Conservation (phyloP, 2,113 vertebrate genomes). For the Hydrolagus affinis region DNA sequence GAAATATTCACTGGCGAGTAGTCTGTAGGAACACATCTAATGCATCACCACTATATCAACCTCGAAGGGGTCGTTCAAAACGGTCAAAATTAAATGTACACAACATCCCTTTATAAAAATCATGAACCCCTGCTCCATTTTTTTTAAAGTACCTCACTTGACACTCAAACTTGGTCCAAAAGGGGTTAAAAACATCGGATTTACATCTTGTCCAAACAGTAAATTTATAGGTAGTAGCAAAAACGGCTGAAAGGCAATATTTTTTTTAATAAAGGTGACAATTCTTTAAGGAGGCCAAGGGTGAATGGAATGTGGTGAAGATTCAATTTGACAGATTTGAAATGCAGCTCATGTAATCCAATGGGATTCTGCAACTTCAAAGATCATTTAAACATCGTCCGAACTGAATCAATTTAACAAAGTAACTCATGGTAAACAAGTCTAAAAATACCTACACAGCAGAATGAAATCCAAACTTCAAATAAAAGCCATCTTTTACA, state of each 20-base stretch:
- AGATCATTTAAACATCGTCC: conserved; percentile 29
- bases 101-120: conserved; percentile 25
- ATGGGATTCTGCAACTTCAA: conserved; percentile 98
- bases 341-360: conserved; percentile 83
- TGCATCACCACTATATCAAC: background rate
- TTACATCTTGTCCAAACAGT: background rate
- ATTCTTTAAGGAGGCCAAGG: background rate
- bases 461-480: conserved; percentile 28
- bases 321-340: conserved; percentile 65
- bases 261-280: background rate
- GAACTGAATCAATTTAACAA: conserved; percentile 8
- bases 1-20: background rate
- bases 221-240: background rate
- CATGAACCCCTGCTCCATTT: background rate
- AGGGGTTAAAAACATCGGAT: conserved; percentile 6
- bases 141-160: background rate
- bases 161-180: background rate
- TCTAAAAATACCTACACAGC: conserved; percentile 29
- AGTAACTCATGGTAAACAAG: conserved; percentile 30
- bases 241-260: background rate
- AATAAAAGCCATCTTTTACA: conserved; percentile 29
- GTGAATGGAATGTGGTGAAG: conserved; percentile 22
- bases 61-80: background rate
- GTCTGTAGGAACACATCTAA: background rate
- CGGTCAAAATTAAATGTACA: conserved; percentile 12